Base-by-base conservation (phyloP, 2,797 vertebrate genomes). In the Rallus crepitans region DNA sequence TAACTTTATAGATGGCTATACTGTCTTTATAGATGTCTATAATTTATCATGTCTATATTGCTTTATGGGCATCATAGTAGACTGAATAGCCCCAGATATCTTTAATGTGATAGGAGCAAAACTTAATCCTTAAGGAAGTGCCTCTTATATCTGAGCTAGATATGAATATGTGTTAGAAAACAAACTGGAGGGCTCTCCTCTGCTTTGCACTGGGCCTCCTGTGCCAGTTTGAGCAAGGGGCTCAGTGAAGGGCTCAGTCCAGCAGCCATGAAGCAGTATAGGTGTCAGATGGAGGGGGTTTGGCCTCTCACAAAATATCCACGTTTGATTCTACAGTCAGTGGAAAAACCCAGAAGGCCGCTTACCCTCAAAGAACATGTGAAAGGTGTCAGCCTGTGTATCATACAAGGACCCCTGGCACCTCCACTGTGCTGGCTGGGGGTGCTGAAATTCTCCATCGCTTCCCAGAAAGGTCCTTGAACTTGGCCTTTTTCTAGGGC, bases 351-450 rank as follows among this genome's bases (percentile, higher is more conserved):
- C 12, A 37, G 63, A 50, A 28, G 1, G 21, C 57, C 39, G 25
- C 6, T 68, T 82, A n/a, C 19, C 28, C 42, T 77, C 2, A 0
- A 4, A 12, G 37, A 2, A 18, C 0, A 0, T 25, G 15, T 5
- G 17, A 24, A 19, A 8, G 4, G 3, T 72, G 18, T 64, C 69
- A 48, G 50, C 24, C 27, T 21, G 27, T 0, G 0, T 69, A 52
- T 42, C 1, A 3, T 31, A 24, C 16, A 14, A 40, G 53, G 23
- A 79, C 10, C 25, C 53, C 33, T 50, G 63, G 39, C 14, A 66
- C 25, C 15, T 37, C 24, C 5, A 2, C 21, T 53, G 24, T 87
- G 28, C 60, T 65, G 12, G 4, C 40, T 87, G 52, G 15, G 24
- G 12, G 5, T 1, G 0, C 33, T 73, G 65, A 8, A 6, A 3